Evolutionary conservation across 2,113 vertebrate species (phyloP).

Genomic region (Cephalopholis sonnerati): DNA sequence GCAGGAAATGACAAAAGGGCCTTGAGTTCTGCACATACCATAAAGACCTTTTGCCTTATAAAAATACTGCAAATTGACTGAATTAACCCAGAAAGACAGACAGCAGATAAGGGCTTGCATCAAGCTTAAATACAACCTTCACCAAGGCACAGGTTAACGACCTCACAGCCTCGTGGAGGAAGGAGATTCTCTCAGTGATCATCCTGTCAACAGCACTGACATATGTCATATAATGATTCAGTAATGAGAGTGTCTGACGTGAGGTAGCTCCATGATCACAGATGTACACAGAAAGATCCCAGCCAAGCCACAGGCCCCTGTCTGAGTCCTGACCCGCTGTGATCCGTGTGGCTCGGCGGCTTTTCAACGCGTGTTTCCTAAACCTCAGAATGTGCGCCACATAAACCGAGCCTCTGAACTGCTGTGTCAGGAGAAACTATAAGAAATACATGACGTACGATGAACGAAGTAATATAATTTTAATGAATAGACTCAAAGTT

Average conservation of each 20-base stretch:
- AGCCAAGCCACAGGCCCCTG: conserved; percentile 80
- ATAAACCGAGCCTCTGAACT: conserved; percentile 69
- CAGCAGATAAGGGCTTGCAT: background rate
- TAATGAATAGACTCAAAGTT: conserved; percentile 48
- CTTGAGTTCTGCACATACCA: background rate
- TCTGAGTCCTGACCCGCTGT: conserved; percentile 77
- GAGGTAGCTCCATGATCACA: conserved; percentile 66
- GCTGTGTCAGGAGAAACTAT: conserved; percentile 79
- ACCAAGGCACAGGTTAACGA: conserved; percentile 23
- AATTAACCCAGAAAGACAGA: background rate
- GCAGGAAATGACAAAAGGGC: background rate
- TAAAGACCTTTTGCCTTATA: background rate
- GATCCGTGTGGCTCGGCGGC: conserved; percentile 76
- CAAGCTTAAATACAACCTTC: conserved; percentile 24
- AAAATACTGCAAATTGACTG: background rate
- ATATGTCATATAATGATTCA: conserved; percentile 70
- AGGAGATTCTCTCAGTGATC: conserved; percentile 43
- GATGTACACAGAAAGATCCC: conserved; percentile 58
- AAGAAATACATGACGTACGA: conserved; percentile 69
- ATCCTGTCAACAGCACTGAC: conserved; percentile 65
- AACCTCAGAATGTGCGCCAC: conserved; percentile 81
- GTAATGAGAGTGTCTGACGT: conserved; percentile 64
- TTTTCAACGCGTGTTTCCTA: conserved; percentile 75
- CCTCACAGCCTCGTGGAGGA: conserved; percentile 2
- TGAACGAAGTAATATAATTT: conserved; percentile 54